These are phyloP conservation scores for Mico argentatus DNA, from an alignment of 2,797 vertebrate species.

Conservation along the genomic window DNA sequence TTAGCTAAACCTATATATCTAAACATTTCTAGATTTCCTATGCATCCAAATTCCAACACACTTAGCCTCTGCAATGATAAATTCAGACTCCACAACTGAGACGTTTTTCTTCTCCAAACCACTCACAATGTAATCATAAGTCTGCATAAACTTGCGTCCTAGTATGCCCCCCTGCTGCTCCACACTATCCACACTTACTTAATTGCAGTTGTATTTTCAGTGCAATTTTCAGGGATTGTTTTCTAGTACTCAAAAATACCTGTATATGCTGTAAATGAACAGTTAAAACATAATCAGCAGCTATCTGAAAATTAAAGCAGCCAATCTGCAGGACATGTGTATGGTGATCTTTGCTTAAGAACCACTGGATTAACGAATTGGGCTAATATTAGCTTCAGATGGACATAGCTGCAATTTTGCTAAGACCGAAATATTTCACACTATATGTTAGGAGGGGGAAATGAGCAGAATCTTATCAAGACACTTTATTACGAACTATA, in stretches of 20 bases:
- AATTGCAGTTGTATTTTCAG: conserved; percentile 42
- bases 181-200: not conserved
- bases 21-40: not conserved
- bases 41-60: conserved; percentile 63
- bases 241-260: conserved; percentile 34
- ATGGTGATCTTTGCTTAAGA: not conserved
- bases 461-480: conserved; percentile 16
- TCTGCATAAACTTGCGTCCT: conserved; percentile 55
- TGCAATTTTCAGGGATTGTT: not conserved
- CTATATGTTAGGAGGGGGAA: not conserved
- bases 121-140: conserved; percentile 1
- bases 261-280: conserved; percentile 53
- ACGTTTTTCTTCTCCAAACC: conserved; percentile 9
- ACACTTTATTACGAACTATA: conserved; percentile 20
- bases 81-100: conserved; percentile 47
- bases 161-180: not conserved
- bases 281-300: conserved; percentile 45
- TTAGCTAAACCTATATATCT: not conserved
- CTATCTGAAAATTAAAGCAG: conserved; percentile 17
- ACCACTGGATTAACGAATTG: not conserved
- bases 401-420: conserved; percentile 44
- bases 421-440: conserved; percentile 22
- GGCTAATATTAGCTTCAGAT: conserved; percentile 3
- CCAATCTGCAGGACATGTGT: not conserved
- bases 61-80: conserved; percentile 50